Conservation (phyloP, 30 jellyfish, hydroid and myxozoan species). For the Rhopilema esculentum region DNA sequence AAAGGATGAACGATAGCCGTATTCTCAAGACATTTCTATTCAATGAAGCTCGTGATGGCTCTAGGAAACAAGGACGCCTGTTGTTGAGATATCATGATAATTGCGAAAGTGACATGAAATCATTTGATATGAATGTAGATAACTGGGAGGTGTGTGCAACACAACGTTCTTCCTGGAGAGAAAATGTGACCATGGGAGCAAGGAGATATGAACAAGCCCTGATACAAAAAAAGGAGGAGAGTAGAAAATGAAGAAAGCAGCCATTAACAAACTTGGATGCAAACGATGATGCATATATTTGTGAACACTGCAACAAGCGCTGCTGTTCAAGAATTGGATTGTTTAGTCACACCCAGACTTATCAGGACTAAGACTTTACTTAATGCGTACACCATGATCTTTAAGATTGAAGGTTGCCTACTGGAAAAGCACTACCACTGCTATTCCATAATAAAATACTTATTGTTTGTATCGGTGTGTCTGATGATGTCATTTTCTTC, state of each 20-base stretch:
- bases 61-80: constrained; percentile 33
- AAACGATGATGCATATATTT: background rate
- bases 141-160: constrained; percentile 42
- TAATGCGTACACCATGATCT: constrained; percentile 10
- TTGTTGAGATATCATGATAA: constrained; percentile 31
- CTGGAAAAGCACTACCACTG: too few species aligned
- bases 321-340: background rate
- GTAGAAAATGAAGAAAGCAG: constrained; percentile 1
- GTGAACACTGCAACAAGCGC: background rate
- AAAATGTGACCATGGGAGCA: constrained; percentile 49
- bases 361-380: constrained; percentile 4
- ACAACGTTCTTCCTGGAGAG: constrained; percentile 46
- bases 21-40: constrained; percentile 30
- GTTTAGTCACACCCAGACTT: background rate
- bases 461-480: too few species aligned
- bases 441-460: too few species aligned
- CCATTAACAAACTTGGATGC: background rate
- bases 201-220: constrained; percentile 55
- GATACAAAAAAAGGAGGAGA: constrained; percentile 21
- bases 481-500: too few species aligned
- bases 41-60: constrained; percentile 57
- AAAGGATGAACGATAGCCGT: constrained; percentile 15
- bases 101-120: constrained; percentile 41
- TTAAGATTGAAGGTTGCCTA: background rate
- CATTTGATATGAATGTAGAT: constrained; percentile 28